Evolutionary conservation across 2,888 invertebrate species (phyloP), one percentile per base, ranked within the genome.

Genomic region (Fragum sueziense): DNA sequence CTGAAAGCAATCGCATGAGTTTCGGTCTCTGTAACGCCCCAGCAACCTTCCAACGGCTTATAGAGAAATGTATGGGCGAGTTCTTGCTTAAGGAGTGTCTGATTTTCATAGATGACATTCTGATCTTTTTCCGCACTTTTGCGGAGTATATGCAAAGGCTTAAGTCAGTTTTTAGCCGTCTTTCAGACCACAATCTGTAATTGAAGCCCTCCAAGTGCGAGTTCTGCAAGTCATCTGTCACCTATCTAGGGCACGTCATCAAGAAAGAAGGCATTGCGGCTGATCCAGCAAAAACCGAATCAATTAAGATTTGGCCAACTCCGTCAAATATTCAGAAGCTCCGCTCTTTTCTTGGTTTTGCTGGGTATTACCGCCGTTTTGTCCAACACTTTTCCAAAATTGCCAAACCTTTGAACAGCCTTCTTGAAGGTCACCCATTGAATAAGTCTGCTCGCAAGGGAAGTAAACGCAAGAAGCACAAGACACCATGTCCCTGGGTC

Each of bases 321-420:
- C 31, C 54, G n/a, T 25, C 11, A 22, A 54, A 54, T 22, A 25
- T 54, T 14, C n/a, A 54, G 22, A 25, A 20, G 54, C 9, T 54
- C 22, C 54, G 54, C 22, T 22, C 17, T 2, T 54, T 54, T 54
- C 22, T 54, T 14, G 54, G 54, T 9, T 54, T 54, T 54, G 22
- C 54, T 25, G 54, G 54, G n/a, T 54, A 54, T 22, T 54, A 54
- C 22, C 54, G 54, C 25, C 54, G 54, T 54, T 54, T 54, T 22
- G 22, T 22, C 11, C n/a, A 9, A 54, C 11, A 54, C 22, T 54
- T n/a, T 6, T n/a, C 54, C n/a, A 14, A 54, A 7, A 22, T 54
- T 1, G 54, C 22, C 11, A 14, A 54, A 22, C 54, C 54, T 22
- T 25, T 54, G 25, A 54, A 54, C 54, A 54, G 27, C 29, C 31